Base-by-base conservation (phyloP, 2,888 invertebrate species). In the Netelia fuscicornis region DNA sequence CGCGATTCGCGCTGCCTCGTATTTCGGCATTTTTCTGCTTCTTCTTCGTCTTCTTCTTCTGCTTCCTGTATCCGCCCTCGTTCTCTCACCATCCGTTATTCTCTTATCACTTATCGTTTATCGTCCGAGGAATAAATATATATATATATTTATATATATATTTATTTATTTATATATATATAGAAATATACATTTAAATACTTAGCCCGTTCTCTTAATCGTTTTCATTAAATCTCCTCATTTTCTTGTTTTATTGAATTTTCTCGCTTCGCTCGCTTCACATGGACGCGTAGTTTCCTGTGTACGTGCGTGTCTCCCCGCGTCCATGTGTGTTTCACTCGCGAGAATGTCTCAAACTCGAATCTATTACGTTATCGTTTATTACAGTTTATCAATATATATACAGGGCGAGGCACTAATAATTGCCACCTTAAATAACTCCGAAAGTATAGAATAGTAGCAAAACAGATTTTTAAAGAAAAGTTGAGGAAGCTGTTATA, bases 171-270 rank as follows among this genome's bases (percentile, higher is more conserved):
- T 78, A 37, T 37, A 5, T 71, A 56, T 74, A 75, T 83, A 84
- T 84, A 80, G 79, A 84, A 84, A 81, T 84, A 84, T 85, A 82
- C 82, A 85, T 85, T 80, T 44, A 80, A 79, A 85, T 82, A 81
- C 65, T 75, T 85, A 85, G 70, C 78, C 64, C 78, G 60, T 78
- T 78, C 25, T 81, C 44, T 60, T 37, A 75, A 75, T 64, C 37
- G 20, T 79, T 48, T 9, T n/a, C 48, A 44, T 37, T 48, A 74
- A 81, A 42, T 58, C 60, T 78, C 67, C n/a, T 11, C 25, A n/a
- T 62, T 9, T 52, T 71, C 25, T 30, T 58, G 37, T 80, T 76
- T 10, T 2, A 58, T 42, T 68, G n/a, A 23, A 58, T 68, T 30
- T 42, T 71, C 56, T 67, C 11, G 48, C 54, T 68, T 56, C 23